A percentile compares a stretch with the other conserved stretches of the same genome.
phyloP scores from a whole-genome alignment of 2,888 invertebrate genomes.

The Crematogaster levior region DNA sequence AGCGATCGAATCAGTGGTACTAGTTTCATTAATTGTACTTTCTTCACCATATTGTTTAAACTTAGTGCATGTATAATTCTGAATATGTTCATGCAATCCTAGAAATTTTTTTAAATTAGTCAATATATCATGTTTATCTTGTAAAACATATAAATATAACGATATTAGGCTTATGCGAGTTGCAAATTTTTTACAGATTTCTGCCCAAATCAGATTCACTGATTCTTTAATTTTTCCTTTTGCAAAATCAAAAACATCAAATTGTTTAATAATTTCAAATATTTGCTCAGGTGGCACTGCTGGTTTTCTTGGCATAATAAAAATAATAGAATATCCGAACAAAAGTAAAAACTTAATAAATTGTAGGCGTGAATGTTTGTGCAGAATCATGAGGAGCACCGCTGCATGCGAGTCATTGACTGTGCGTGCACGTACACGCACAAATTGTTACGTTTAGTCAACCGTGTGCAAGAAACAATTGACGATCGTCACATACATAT shows the following conservation, averaged over 20 bases:
- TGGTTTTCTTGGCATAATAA: neutral
- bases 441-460: no score
- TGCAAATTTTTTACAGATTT: neutral
- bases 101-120: neutral
- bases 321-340: neutral
- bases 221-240: neutral
- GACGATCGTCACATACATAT: no score
- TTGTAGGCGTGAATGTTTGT: no score
- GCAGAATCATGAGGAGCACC: no score
- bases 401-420: no score
- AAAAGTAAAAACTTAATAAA: neutral
- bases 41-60: neutral
- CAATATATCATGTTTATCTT: neutral
- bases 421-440: no score
- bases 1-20: neutral
- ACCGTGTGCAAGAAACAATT: no score
- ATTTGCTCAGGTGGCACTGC: neutral
- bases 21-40: neutral
- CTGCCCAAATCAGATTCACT: neutral
- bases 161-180: neutral
- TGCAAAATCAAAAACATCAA: neutral
- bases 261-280: no score
- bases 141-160: neutral
- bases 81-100: neutral
- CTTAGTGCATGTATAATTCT: neutral